phyloP scores from a whole-genome alignment of 2,888 invertebrate species.

The Rhodophaea formosa region DNA sequence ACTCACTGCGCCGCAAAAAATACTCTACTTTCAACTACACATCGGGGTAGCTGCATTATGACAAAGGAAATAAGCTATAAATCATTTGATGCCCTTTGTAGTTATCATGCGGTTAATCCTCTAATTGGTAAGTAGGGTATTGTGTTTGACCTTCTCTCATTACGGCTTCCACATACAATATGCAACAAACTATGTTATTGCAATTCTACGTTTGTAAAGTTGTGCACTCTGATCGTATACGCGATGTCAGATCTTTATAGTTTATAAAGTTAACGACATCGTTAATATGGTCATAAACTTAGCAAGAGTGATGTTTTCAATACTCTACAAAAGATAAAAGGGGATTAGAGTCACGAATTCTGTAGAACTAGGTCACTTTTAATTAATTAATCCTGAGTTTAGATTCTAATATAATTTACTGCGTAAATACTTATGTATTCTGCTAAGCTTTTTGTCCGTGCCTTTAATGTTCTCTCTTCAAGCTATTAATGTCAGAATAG shows the following conservation, averaged over 20 bases:
- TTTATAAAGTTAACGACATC: not conserved
- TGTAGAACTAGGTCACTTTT: not conserved
- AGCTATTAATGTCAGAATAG: no score
- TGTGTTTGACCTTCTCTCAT: slow-evolving; percentile 60
- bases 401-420: not conserved
- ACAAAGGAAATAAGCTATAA: slow-evolving; percentile 36
- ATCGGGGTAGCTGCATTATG: slow-evolving; percentile 53
- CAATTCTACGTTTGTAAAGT: slow-evolving; percentile 15
- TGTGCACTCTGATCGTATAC: not conserved
- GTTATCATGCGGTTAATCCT: slow-evolving; percentile 49
- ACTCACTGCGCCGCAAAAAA: slow-evolving; percentile 31
- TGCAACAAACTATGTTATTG: slow-evolving; percentile 26
- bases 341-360: not conserved
- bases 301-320: not conserved
- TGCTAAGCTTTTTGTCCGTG: not conserved
- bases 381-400: not conserved
- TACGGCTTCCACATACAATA: slow-evolving; percentile 53
- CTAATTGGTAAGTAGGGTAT: slow-evolving; percentile 46
- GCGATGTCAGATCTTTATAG: not conserved
- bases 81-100: slow-evolving; percentile 36
- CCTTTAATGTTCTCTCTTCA: no score
- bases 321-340: not conserved
- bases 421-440: not conserved
- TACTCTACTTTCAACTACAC: slow-evolving; percentile 31
- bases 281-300: not conserved